phyloP scores from a whole-genome alignment of 92 coral and sea anemone genomes.

The Galaxea fascicularis region DNA sequence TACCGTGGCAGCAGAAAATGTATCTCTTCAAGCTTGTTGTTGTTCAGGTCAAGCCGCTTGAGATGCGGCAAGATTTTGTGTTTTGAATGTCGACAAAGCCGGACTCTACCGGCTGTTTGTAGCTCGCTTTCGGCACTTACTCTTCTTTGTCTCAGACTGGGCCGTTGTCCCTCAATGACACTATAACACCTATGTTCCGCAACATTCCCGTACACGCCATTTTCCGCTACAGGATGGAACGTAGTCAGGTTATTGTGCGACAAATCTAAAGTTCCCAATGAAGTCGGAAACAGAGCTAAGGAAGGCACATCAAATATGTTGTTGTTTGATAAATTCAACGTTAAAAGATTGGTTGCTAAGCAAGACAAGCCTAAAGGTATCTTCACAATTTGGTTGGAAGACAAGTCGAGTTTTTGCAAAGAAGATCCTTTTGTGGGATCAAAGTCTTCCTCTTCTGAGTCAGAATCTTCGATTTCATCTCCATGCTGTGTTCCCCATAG shows the following conservation, averaged over 20 bases:
- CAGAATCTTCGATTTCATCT: slow-evolving; percentile 92
- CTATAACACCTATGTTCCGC: slow-evolving; percentile 75
- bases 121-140: slow-evolving; percentile 67
- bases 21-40: slow-evolving; percentile 77
- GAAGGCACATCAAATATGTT: slow-evolving; percentile 74
- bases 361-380: slow-evolving; percentile 90
- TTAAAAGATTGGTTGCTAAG: slow-evolving; percentile 86
- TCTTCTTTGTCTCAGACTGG: slow-evolving; percentile 57
- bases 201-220: slow-evolving; percentile 38
- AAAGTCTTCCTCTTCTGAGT: slow-evolving; percentile 92
- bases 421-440: slow-evolving; percentile 79
- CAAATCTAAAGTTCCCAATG: slow-evolving; percentile 86
- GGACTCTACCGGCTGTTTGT: slow-evolving; percentile 52
- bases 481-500: slow-evolving; percentile 86
- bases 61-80: slow-evolving; percentile 80
- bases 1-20: slow-evolving; percentile 63
- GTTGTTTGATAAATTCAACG: slow-evolving; percentile 87
- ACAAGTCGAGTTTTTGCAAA: slow-evolving; percentile 86
- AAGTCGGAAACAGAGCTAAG: slow-evolving; percentile 88
- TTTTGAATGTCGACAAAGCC: slow-evolving; percentile 87
- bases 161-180: slow-evolving; percentile 73
- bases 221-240: slow-evolving; percentile 68
- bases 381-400: slow-evolving; percentile 72
- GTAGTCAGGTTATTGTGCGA: slow-evolving; percentile 76
- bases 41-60: slow-evolving; percentile 89